A percentile compares a stretch with the other conserved stretches of the same genome.
phyloP scores from a whole-genome alignment of 2,113 vertebrate genomes.

The Apus apus region DNA sequence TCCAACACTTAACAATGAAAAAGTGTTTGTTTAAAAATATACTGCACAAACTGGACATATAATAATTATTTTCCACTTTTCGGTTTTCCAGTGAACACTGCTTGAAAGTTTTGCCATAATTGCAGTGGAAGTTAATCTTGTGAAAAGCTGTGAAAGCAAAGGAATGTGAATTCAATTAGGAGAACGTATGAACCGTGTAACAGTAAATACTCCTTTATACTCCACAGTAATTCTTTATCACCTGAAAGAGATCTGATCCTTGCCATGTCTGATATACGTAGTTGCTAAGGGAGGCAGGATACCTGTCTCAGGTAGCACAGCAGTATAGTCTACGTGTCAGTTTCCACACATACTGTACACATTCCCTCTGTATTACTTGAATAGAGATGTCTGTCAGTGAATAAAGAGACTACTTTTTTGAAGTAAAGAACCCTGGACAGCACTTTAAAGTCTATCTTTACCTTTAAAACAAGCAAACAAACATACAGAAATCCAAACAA shows the following conservation, averaged over 20 bases:
- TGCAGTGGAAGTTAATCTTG: not conserved
- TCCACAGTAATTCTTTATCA: not conserved
- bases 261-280: not conserved
- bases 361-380: not conserved
- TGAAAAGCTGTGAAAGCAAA: not conserved
- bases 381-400: not conserved
- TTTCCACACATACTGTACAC: not conserved
- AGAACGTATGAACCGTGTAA: not conserved
- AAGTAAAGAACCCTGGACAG: not conserved
- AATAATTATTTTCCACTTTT: not conserved
- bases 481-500: not conserved
- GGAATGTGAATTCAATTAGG: not conserved
- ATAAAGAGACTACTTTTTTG: not conserved
- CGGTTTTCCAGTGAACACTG: not conserved
- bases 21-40: not conserved
- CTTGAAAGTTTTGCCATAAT: not conserved
- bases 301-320: rapidly evolving
- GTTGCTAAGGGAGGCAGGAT: not conserved
- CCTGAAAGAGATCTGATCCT: not conserved
- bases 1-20: not conserved
- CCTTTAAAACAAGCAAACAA: not conserved
- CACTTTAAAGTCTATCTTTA: not conserved
- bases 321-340: not conserved
- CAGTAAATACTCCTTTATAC: not conserved
- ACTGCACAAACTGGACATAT: not conserved